Percentiles rank a stretch among this genome's conserved stretches.
These are phyloP conservation scores for Berghia stephanieae DNA, from an alignment of 1,140 invertebrate genomes.

Conservation along the genomic window DNA sequence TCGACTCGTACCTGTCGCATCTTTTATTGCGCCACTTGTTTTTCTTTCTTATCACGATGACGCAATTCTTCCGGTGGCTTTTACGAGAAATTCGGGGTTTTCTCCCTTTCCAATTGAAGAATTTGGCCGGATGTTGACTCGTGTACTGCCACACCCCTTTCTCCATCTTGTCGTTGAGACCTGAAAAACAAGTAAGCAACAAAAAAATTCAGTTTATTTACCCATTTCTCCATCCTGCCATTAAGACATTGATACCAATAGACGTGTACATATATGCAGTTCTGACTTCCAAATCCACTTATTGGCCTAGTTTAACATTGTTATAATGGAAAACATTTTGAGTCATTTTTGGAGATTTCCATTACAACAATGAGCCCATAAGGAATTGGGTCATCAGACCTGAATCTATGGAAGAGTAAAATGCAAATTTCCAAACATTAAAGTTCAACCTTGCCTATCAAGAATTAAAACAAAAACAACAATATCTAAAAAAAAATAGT, in stretches of 20 bases:
- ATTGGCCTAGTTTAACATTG: too few species aligned
- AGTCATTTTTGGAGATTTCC: background rate
- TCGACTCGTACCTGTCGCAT: slow-evolving; percentile 53
- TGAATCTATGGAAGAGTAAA: too few species aligned
- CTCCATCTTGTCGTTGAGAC: slow-evolving; percentile 54
- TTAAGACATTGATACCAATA: background rate
- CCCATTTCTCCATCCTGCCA: background rate
- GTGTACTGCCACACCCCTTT: slow-evolving; percentile 52
- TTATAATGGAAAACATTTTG: too few species aligned
- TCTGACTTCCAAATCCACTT: too few species aligned
- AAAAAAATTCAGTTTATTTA: background rate
- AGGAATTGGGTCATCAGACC: too few species aligned
- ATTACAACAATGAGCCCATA: slow-evolving; percentile 7
- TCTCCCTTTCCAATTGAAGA: slow-evolving; percentile 51
- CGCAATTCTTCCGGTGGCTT: slow-evolving; percentile 53
- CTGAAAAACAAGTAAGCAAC: slow-evolving; percentile 33
- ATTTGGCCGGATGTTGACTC: slow-evolving; percentile 44
- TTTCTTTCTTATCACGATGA: slow-evolving; percentile 54
- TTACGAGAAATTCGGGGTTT: slow-evolving; percentile 46
- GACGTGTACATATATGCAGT: too few species aligned
- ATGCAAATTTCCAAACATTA: background rate
- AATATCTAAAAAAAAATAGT: background rate
- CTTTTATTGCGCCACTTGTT: slow-evolving; percentile 57
- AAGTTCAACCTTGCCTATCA: background rate
- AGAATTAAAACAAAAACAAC: background rate